Percentiles rank a stretch among this genome's conserved stretches.
phyloP scores from a whole-genome alignment of 2,113 vertebrate genomes.

The Scolopax mira region DNA sequence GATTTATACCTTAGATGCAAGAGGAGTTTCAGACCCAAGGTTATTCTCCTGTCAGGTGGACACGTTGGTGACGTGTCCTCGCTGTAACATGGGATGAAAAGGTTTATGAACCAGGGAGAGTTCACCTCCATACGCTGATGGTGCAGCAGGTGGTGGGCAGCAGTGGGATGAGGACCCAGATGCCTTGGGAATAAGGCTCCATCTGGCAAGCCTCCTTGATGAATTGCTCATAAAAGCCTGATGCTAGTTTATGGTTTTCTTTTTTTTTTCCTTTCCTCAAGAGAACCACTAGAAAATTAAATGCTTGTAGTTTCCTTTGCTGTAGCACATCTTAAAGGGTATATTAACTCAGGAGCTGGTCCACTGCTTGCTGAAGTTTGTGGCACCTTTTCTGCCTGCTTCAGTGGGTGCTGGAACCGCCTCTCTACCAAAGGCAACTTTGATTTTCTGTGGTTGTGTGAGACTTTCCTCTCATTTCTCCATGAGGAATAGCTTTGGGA shows the following conservation, averaged over 20 bases:
- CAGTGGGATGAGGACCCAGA: accelerated
- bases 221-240: background rate
- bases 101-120: background rate
- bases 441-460: background rate
- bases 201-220: background rate
- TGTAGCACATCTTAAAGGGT: background rate
- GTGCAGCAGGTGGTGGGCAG: background rate
- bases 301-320: background rate
- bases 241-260: background rate
- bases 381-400: background rate
- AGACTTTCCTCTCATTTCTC: background rate
- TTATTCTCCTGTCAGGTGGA: background rate
- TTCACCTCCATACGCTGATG: background rate
- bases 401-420: background rate
- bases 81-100: background rate
- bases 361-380: background rate
- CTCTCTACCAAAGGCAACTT: background rate
- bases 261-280: background rate
- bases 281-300: background rate
- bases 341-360: background rate
- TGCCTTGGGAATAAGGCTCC: background rate
- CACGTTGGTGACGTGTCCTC: accelerated
- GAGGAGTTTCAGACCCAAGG: background rate
- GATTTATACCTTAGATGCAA: background rate
- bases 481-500: background rate